Evolutionary conservation across 2,797 vertebrate genomes (phyloP), one percentile per base, ranked within the genome.

Genomic region (Clamator glandarius): DNA sequence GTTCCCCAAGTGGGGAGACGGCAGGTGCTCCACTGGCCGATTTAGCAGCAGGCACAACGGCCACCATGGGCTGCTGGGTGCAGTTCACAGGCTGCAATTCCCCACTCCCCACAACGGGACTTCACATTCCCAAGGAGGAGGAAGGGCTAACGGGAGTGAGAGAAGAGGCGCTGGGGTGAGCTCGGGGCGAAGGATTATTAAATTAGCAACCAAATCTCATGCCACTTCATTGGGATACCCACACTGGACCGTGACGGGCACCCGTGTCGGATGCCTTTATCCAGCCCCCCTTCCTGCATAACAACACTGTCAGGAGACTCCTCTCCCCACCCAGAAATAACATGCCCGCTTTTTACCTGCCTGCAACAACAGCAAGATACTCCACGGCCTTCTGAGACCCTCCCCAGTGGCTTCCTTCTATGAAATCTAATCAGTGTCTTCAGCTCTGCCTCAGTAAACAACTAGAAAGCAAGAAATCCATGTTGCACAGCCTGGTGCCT

Each of bases 21-120:
- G 97, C 93, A 96, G 95, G 95, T 96, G 96, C 96, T 96, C 96
- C 94, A 95, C 94, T 90, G 95, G 94, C 95, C 97, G 96, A 97
- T 95, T 95, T 95, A 96, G 93, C 95, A 96, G 97, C 88, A 96
- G 97, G 93, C 93, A 11, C 96, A 89, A 94, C 95, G 46, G 24
- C 90, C 85, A 96, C 93, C 92, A 66, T 0, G n/a, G 97, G 92
- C 95, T 95, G 92, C 83, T 92, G 95, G 94, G 91, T 92, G 87
- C 90, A 92, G 96, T 66, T 95, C 96, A 96, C 67, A 86, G 93
- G 92, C 96, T 96, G 85, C 90, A 92, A 96, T 93, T 97, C 96
- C 96, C 96, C 89, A 46, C 86, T 93, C 81, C 86, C 87, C 59
- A 25, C 91, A 80, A 92, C 8, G n/a, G 96, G 93, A 96, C 93